These are phyloP conservation scores for Drosophila nebulosa DNA, from an alignment of 1,140 invertebrate species.

Conservation along the genomic window DNA sequence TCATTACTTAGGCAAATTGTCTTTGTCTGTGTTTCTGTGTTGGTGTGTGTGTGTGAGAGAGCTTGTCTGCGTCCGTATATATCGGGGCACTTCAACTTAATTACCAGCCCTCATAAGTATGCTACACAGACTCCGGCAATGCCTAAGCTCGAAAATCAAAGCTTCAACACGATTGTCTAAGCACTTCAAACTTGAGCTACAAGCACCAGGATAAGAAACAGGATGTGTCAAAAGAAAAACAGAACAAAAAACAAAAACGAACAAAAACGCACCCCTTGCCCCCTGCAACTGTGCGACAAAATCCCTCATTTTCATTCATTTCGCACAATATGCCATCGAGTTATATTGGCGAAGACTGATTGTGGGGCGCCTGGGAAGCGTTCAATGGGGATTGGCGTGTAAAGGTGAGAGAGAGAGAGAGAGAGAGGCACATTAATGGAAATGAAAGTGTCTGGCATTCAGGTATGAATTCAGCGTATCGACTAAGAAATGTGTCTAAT, in stretches of 20 bases:
- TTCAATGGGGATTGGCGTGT: background rate
- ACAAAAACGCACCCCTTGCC: background rate
- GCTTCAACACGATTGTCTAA: slow-evolving; percentile 77
- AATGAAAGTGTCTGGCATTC: background rate
- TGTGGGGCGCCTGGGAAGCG: background rate
- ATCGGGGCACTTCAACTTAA: slow-evolving; percentile 63
- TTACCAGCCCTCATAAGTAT: slow-evolving; percentile 69
- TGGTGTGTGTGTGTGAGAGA: background rate
- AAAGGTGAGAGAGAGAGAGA: too few species aligned
- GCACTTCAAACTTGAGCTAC: slow-evolving; percentile 44
- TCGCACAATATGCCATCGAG: background rate
- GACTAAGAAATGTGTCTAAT: background rate
- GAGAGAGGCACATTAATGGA: background rate
- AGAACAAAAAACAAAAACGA: background rate
- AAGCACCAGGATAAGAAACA: background rate
- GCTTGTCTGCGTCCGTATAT: background rate
- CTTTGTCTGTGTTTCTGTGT: slow-evolving; percentile 9
- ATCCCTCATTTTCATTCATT: slow-evolving; percentile 1
- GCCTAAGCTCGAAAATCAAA: slow-evolving; percentile 70
- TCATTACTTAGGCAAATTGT: slow-evolving; percentile 66
- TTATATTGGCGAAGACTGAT: background rate
- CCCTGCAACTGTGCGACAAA: background rate
- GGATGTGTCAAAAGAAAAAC: background rate
- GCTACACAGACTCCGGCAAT: slow-evolving; percentile 56
- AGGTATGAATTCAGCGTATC: background rate